A percentile compares a stretch with the other conserved stretches of the same genome.
phyloP scores from a whole-genome alignment of 2,888 invertebrate species.

The Cantharis rustica region DNA sequence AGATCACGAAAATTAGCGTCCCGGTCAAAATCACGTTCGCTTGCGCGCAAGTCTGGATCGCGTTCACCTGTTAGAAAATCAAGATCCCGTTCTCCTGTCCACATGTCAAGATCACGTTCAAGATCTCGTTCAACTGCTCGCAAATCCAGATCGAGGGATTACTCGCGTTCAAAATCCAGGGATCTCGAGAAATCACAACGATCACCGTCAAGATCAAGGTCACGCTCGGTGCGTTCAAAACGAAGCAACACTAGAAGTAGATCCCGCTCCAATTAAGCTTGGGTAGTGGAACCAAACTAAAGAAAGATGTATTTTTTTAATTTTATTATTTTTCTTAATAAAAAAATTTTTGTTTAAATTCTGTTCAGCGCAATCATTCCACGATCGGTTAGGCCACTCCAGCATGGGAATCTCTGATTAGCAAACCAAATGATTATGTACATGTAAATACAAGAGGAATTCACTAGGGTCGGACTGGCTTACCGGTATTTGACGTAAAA shows the following conservation, averaged over 20 bases:
- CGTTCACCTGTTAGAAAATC: constrained; percentile 65
- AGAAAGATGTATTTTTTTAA: too few species aligned
- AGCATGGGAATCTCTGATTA: too few species aligned
- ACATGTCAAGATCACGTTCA: constrained; percentile 69
- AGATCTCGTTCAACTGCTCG: constrained; percentile 65
- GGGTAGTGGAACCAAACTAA: too few species aligned
- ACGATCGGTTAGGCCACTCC: too few species aligned
- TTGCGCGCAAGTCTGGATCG: constrained; percentile 66
- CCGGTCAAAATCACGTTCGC: constrained; percentile 66
- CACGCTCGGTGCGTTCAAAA: background rate
- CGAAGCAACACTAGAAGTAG: background rate
- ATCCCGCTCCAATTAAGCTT: too few species aligned
- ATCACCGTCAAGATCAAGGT: background rate
- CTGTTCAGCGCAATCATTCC: too few species aligned
- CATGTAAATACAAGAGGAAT: too few species aligned
- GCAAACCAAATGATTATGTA: too few species aligned
- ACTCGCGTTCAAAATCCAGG: background rate
- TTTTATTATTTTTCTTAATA: too few species aligned
- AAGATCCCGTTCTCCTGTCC: constrained; percentile 63
- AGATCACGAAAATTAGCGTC: constrained; percentile 59
- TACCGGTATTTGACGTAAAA: too few species aligned
- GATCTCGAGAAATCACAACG: background rate
- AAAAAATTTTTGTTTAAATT: too few species aligned
- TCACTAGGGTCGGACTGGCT: too few species aligned
- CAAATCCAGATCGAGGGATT: constrained; percentile 62